Base-by-base conservation (phyloP, 2,797 vertebrate species). In the Myripristis murdjan region DNA sequence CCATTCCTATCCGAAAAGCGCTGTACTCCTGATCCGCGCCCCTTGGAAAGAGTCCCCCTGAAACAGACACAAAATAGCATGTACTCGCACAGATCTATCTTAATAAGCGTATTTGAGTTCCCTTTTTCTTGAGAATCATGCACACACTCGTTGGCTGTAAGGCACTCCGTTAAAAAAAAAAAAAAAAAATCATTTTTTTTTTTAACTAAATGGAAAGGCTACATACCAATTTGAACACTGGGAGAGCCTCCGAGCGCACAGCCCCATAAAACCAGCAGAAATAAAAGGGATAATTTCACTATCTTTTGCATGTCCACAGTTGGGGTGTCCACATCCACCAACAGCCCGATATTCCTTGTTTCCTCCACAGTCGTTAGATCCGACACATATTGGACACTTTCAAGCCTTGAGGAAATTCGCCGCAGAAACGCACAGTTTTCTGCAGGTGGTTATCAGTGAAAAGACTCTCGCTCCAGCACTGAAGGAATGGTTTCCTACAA, bases 1-100 rank as follows among this genome's bases (percentile, higher is more conserved):
- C 96, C 97, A 99, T 98, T 69, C 97, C 97, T 94, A 99, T 96
- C 85, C 97, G 97, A 93, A 99, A 99, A 53, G 98, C 98, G 93
- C 97, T 99, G 97, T 99, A 99, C 94, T 99, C 98, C 94, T 99
- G 98, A 91, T 99, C 97, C 39, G 97, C 97, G 82, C 97, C 97
- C 93, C 98, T 96, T 66, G 97, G 97, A 95, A 99, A 99, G 51
- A 99, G 94, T 71, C 97, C 98, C 90, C 98, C 98, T 99, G 94
- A 87, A 92, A 93, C 51, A 63, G 35, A 76, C 47, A 73, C 20
- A 73, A 59, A 37, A 77, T 0, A 4, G 11, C 33, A 70, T 14
- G 70, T 37, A 77, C 3, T 35, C 23, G 15, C 31, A 63, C 35
- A 54, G 11, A 52, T 52, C 14, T 35, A 54, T 11, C 4, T 1